Conservation (phyloP, 2,888 invertebrate genomes). For the Melanchra persicariae region DNA sequence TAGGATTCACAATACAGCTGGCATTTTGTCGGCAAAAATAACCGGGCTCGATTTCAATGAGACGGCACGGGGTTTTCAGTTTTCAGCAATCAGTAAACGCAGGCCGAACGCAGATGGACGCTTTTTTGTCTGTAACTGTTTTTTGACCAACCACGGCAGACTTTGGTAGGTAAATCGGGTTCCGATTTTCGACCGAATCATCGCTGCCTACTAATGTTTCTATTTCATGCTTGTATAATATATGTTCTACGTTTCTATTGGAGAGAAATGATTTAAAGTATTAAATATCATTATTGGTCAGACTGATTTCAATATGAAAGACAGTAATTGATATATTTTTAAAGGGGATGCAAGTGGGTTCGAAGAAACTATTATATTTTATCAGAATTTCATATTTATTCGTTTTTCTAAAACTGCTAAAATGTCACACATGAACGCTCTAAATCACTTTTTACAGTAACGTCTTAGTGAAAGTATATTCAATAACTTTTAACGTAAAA, state of each 20-base stretch:
- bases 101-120: conserved; percentile 21
- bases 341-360: too few relatives aligned
- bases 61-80: conserved; percentile 45
- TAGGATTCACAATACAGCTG: conserved; percentile 79
- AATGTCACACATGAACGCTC: too few relatives aligned
- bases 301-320: neutral
- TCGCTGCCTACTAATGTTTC: too few relatives aligned
- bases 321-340: too few relatives aligned
- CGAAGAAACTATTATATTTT: too few relatives aligned
- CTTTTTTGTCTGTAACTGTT: conserved; percentile 11
- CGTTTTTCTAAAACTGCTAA: too few relatives aligned
- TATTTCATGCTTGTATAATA: neutral
- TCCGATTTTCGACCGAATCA: neutral
- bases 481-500: too few relatives aligned
- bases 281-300: neutral
- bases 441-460: too few relatives aligned
- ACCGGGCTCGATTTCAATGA: conserved; percentile 73
- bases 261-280: neutral
- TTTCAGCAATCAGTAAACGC: conserved; percentile 45
- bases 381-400: too few relatives aligned
- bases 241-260: neutral
- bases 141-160: neutral
- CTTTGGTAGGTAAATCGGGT: conserved; percentile 6
- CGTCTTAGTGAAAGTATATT: too few relatives aligned
- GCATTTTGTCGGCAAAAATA: conserved; percentile 72